A percentile compares a stretch with the other conserved stretches of the same genome.
Conservation (phyloP, 2,888 invertebrate species). For the Drosophila mimica region DNA sequence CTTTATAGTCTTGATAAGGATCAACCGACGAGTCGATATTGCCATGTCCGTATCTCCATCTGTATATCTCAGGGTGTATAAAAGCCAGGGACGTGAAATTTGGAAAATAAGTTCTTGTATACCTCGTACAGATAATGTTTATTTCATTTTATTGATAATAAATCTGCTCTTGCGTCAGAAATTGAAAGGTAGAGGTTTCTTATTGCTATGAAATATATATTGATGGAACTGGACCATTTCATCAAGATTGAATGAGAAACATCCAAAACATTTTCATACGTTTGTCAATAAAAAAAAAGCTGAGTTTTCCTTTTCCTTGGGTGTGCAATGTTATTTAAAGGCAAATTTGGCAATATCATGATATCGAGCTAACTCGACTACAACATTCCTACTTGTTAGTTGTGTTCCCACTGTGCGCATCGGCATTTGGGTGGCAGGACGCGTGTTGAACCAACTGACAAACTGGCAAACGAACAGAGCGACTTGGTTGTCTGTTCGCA, state of each 20-base stretch:
- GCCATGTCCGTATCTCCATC: no score
- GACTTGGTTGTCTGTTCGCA: conserved; percentile 23
- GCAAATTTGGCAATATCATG: not conserved
- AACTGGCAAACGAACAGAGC: conserved; percentile 30
- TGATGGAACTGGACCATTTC: not conserved
- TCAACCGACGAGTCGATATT: not conserved
- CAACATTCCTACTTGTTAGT: not conserved
- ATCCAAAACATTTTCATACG: not conserved
- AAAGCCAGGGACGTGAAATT: not conserved
- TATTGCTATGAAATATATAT: not conserved
- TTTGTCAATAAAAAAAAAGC: not conserved
- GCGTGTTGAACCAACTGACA: conserved; percentile 50
- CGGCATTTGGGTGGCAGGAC: conserved; percentile 37
- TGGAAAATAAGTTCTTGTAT: not conserved
- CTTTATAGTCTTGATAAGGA: no score
- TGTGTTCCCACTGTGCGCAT: conserved; percentile 25
- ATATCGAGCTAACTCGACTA: not conserved
- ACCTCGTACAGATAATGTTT: not conserved
- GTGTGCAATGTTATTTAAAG: not conserved
- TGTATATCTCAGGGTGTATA: not conserved
- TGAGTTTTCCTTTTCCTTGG: not conserved
- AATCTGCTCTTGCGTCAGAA: not conserved
- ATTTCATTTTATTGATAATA: not conserved
- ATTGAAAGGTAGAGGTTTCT: not conserved
- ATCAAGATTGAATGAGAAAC: not conserved